Evolutionary conservation across 2,888 invertebrate species (phyloP).

Genomic region (Chaetogeoica ovagalla): DNA sequence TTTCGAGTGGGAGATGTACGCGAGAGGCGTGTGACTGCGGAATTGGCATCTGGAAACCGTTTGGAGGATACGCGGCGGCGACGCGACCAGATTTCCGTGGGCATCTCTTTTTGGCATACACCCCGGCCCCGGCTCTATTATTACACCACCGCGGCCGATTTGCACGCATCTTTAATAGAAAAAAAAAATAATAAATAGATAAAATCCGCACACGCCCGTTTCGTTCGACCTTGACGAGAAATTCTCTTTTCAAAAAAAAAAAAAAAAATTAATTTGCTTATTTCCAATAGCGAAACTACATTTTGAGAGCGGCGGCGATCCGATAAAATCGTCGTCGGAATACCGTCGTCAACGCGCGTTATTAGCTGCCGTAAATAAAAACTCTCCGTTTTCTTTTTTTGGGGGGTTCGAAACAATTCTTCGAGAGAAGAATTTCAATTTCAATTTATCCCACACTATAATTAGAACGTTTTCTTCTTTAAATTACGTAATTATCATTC

Average conservation of each 20-base stretch:
- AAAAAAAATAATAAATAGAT: no score
- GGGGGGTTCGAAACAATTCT: no score
- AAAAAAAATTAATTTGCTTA: no score
- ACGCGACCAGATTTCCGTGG: conserved; percentile 30
- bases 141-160: conserved; percentile 33
- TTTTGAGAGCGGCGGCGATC: no score
- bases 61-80: neutral
- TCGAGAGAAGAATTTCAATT: no score
- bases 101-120: conserved; percentile 36
- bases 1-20: neutral
- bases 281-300: no score
- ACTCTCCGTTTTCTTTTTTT: no score
- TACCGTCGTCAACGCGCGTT: no score
- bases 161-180: conserved; percentile 45
- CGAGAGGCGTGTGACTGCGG: conserved; percentile 11
- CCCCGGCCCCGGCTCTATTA: conserved; percentile 29
- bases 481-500: conserved; percentile 28
- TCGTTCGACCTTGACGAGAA: conserved; percentile 31
- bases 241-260: neutral
- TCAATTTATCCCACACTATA: no score
- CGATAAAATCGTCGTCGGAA: no score
- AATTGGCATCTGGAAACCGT: conserved; percentile 51
- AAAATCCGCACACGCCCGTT: conserved; percentile 13
- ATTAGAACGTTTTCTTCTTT: no score
- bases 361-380: no score